Evolutionary conservation across 2,797 vertebrate species (phyloP).

Genomic region (Anas acuta): DNA sequence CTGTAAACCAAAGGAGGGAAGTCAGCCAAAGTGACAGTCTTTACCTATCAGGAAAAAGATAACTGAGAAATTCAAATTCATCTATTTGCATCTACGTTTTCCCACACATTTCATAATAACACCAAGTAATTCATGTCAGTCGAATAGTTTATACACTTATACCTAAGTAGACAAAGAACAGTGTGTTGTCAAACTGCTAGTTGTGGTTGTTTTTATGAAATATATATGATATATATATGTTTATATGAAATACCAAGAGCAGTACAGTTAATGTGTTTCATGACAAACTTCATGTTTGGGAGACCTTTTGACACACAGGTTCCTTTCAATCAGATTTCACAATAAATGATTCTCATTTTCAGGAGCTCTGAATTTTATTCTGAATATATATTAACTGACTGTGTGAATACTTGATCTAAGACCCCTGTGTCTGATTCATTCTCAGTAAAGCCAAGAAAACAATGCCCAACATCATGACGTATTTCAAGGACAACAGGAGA

Average conservation of each 20-base stretch:
- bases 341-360: background rate
- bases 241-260: background rate
- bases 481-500: background rate
- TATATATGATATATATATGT: too few relatives aligned
- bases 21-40: background rate
- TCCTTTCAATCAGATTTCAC: background rate
- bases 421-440: background rate
- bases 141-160: background rate
- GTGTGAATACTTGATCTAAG: background rate
- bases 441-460: background rate
- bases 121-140: background rate
- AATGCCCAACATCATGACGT: background rate
- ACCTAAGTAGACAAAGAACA: accelerated
- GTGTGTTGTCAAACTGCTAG: background rate
- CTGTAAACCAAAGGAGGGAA: background rate
- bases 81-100: background rate
- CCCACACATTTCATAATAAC: background rate
- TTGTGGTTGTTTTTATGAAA: background rate
- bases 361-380: background rate
- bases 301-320: background rate
- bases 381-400: background rate
- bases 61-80: background rate
- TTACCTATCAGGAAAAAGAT: background rate
- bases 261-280: background rate
- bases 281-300: background rate